Conservation (phyloP, 2,797 vertebrate species). For the Urocyon cinereoargenteus region DNA sequence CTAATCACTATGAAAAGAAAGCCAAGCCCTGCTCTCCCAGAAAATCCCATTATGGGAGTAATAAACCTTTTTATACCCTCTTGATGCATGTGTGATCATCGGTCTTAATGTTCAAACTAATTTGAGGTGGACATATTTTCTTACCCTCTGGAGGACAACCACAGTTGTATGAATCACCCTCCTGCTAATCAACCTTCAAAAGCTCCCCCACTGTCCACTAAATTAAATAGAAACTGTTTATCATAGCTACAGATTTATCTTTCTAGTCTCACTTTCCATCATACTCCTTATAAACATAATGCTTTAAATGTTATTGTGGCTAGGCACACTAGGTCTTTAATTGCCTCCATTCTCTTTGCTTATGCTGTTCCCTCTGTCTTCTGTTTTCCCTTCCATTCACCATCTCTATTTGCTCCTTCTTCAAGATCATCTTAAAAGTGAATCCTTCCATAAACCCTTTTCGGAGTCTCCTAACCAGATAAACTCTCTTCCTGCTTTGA, state of each 20-base stretch:
- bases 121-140: background rate
- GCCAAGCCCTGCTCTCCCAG: background rate
- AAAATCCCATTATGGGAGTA: background rate
- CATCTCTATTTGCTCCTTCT: background rate
- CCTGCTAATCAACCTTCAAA: background rate
- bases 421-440: background rate
- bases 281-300: background rate
- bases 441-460: background rate
- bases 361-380: background rate
- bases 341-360: background rate
- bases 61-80: background rate
- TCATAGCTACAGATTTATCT: background rate
- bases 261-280: background rate
- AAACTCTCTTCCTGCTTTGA: background rate
- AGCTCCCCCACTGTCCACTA: background rate
- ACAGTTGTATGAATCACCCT: background rate
- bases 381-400: background rate
- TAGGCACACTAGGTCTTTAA: background rate
- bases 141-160: background rate
- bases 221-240: background rate
- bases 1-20: slow-evolving; percentile 20
- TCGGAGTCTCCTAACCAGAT: background rate
- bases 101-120: background rate
- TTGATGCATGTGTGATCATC: background rate
- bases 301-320: background rate